Evolutionary conservation across 2,888 invertebrate genomes (phyloP).

Genomic region (Acronicta alni): DNA sequence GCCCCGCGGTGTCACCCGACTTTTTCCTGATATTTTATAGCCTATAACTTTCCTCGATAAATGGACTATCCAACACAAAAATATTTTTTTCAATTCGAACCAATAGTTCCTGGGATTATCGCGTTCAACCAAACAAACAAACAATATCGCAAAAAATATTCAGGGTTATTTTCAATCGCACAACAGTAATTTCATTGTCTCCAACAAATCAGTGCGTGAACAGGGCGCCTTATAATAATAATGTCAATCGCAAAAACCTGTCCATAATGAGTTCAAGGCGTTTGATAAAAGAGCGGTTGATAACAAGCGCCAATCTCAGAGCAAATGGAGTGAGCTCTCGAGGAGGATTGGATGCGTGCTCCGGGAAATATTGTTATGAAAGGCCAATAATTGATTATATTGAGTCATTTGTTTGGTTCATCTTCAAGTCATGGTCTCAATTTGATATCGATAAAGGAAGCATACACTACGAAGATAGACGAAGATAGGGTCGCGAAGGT

Average conservation of each 20-base stretch:
- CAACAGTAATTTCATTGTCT: background rate
- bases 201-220: slow-evolving; percentile 6
- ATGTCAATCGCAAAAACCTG: slow-evolving; percentile 31
- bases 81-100: too few relatives aligned
- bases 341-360: background rate
- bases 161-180: background rate
- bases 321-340: slow-evolving; percentile 11
- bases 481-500: too few relatives aligned
- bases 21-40: too few relatives aligned
- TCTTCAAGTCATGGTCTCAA: background rate
- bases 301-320: slow-evolving; percentile 13
- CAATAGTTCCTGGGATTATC: too few relatives aligned
- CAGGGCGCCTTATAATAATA: slow-evolving; percentile 12
- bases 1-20: too few relatives aligned
- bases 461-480: too few relatives aligned
- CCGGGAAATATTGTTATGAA: slow-evolving; percentile 2
- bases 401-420: background rate
- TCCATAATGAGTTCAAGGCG: slow-evolving; percentile 41
- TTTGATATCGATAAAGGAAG: too few relatives aligned
- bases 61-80: too few relatives aligned
- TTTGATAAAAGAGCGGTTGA: slow-evolving; percentile 29
- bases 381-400: slow-evolving; percentile 8
- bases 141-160: background rate
- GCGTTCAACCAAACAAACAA: too few relatives aligned
- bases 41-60: too few relatives aligned